Conservation (phyloP, 1,140 invertebrate genomes). For the Drosophila cardini region DNA sequence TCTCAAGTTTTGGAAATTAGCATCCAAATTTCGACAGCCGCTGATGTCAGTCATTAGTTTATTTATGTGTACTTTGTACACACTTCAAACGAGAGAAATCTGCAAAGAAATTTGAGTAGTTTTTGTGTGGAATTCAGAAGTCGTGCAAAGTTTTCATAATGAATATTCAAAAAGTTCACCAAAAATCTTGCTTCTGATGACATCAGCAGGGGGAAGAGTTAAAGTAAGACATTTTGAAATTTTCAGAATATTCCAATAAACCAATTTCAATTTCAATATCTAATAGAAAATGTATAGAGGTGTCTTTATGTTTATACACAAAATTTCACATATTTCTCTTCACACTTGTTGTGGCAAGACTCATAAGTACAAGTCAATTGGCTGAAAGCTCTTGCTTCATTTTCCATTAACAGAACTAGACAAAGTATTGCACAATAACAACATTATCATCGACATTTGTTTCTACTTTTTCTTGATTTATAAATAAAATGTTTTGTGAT, state of each 20-base stretch:
- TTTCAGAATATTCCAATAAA: no score
- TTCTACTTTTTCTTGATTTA: conserved; percentile 20
- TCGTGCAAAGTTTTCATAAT: conserved; percentile 1
- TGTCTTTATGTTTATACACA: no score
- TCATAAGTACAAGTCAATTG: conserved; percentile 22
- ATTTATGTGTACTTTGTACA: conserved; percentile 5
- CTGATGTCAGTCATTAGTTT: conserved; percentile 36
- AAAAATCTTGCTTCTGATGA: not conserved
- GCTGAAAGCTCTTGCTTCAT: conserved; percentile 26
- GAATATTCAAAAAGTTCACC: not conserved
- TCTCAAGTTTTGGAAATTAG: conserved; percentile 16
- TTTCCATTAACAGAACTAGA: conserved; percentile 14
- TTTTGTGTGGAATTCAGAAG: not conserved
- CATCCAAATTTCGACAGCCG: conserved; percentile 10
- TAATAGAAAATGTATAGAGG: not conserved
- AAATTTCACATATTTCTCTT: conserved; percentile 4
- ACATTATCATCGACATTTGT: conserved; percentile 9
- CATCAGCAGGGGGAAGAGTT: not conserved
- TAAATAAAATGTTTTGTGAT: conserved; percentile 10
- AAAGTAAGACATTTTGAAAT: no score
- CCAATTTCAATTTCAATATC: not conserved
- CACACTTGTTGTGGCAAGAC: conserved; percentile 11
- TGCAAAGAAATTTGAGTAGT: conserved; percentile 5
- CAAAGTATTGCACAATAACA: conserved; percentile 20
- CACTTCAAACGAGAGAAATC: not conserved